Evolutionary conservation across 2,113 vertebrate species (phyloP), one percentile per base, ranked within the genome.

Genomic region (Hiodon tergisus): DNA sequence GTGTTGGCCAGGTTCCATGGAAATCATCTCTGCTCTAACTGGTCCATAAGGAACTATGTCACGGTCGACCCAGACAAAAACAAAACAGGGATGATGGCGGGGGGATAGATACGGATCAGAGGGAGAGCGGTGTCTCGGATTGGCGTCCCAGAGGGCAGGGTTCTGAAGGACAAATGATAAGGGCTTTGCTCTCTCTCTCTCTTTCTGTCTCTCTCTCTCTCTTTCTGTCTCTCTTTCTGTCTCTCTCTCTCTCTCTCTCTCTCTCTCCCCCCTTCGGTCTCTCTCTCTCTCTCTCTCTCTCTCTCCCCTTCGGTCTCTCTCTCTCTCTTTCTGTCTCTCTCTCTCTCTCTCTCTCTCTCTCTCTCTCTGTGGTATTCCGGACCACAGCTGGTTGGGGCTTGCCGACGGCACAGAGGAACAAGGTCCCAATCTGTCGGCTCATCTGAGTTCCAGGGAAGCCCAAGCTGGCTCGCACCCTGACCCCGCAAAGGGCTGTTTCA

Each of bases 71-170:
- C 31, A 31, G 31, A 68, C 66, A 68, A 68, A n/a, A 7, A 67
- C 47, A 50, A 50, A n/a, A 68, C 3, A 31, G n/a, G 52, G 6
- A 17, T 6, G 51, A 55, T 16, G 14, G 14, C 14, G 1, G 9
- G 58, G 58, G 58, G 9, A 14, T 14, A 59, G 9, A 8, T 59
- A 14, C 58, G 14, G 9, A 9, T 14, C 55, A 11, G 0, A 71
- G 55, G 11, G 54, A 54, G 31, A 79, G 1, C 46, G 62, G 65
- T 71, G 77, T 86, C 9, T 75, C 86, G 78, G 77, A 75, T 72
- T 80, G 50, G 50, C 31, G 31, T 31, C 2, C 31, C 31, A 31
- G 31, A 31, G 31, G 31, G 31, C 1, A 31, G 31, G 31, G 31
- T 31, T 31, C 31, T 31, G 31, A 31, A 31, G 31, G 31, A 31